These are phyloP conservation scores for Alligator mississippiensis DNA, from an alignment of 2,113 vertebrate genomes.

Conservation along the genomic window DNA sequence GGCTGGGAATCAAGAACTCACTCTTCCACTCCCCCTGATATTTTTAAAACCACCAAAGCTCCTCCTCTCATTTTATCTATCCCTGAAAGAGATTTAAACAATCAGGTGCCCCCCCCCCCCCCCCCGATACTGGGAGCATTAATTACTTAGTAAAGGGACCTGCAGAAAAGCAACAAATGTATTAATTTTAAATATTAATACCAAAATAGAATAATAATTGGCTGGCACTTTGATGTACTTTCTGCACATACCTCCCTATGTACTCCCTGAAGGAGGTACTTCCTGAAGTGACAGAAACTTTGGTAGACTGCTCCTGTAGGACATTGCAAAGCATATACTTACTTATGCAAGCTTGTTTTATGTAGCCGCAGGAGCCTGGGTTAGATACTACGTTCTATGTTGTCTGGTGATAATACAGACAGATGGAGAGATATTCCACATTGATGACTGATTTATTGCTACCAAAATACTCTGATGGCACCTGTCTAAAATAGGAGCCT, in stretches of 20 bases:
- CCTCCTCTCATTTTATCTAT: neutral
- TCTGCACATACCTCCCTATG: neutral
- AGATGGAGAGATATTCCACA: neutral
- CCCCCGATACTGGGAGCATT: neutral
- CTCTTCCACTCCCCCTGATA: neutral
- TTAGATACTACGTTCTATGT: neutral
- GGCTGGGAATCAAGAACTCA: neutral
- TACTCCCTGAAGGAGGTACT: neutral
- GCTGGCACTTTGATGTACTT: neutral
- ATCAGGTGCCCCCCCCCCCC: neutral
- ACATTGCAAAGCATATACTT: neutral
- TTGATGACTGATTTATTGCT: neutral
- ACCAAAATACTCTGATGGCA: neutral
- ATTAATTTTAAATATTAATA: neutral
- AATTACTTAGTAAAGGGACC: neutral
- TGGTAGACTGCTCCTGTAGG: neutral
- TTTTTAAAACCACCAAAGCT: neutral
- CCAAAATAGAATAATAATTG: neutral
- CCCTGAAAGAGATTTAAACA: neutral
- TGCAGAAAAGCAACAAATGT: neutral
- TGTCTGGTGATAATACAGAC: neutral
- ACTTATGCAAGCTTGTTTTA: neutral
- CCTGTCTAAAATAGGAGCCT: neutral
- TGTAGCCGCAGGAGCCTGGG: neutral
- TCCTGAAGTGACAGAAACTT: neutral